Evolutionary conservation across 2,888 invertebrate genomes (phyloP).

Genomic region (Plebejus anna): DNA sequence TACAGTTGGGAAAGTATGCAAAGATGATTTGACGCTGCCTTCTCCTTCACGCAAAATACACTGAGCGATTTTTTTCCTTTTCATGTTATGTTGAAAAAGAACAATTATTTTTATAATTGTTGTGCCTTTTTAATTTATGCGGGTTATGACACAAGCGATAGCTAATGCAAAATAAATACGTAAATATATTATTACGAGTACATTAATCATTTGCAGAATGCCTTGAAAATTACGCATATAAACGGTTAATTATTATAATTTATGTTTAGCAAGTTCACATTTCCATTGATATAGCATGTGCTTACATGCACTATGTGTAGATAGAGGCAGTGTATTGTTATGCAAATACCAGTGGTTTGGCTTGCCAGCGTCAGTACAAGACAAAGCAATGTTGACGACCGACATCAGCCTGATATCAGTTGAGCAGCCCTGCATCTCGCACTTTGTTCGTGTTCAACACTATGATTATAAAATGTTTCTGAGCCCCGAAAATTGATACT

Average conservation of each 20-base stretch:
- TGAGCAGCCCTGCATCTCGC: constrained; percentile 56
- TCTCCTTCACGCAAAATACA: too few species aligned
- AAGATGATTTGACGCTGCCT: background rate
- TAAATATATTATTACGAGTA: background rate
- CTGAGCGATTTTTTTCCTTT: too few species aligned
- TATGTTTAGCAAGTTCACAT: constrained; percentile 25
- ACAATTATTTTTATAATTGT: too few species aligned
- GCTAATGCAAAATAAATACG: background rate
- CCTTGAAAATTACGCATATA: constrained; percentile 16
- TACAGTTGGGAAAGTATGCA: background rate
- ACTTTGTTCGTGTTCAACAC: constrained; percentile 49
- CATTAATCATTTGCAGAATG: background rate
- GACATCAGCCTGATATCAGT: constrained; percentile 66
- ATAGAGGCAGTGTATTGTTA: constrained; percentile 66
- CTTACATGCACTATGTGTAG: constrained; percentile 34
- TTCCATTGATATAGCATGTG: constrained; percentile 33
- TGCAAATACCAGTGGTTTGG: constrained; percentile 73
- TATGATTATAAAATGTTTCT: constrained; percentile 30
- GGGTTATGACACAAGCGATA: too few species aligned
- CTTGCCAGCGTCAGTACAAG: constrained; percentile 70
- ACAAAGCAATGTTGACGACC: constrained; percentile 75
- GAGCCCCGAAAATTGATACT: background rate
- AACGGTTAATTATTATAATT: constrained; percentile 19
- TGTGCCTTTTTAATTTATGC: too few species aligned
- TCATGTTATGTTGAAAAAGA: too few species aligned